Conservation (phyloP, 2,888 invertebrate genomes). For the Eupithecia subumbrata region DNA sequence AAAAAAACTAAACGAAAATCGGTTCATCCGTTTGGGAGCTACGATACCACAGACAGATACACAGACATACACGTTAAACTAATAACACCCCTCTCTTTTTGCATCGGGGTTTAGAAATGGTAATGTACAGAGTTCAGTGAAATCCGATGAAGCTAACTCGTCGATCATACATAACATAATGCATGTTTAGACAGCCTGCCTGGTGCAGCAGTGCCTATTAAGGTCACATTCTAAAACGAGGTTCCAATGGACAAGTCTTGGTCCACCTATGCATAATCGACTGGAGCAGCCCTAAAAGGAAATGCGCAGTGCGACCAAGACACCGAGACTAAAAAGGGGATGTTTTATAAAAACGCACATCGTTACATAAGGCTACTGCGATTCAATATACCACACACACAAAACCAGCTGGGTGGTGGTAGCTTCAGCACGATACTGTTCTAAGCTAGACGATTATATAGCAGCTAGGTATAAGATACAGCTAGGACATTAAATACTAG, state of each 20-base stretch:
- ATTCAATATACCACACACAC: conserved; percentile 1
- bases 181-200: background rate
- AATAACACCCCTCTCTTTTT: no score
- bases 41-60: no score
- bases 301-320: background rate
- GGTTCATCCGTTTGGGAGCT: no score
- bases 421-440: background rate
- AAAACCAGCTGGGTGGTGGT: background rate
- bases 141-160: no score
- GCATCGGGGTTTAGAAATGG: no score
- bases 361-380: background rate
- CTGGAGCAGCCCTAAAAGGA: background rate
- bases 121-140: no score
- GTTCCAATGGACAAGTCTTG: background rate
- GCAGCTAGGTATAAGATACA: no score
- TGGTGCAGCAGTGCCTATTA: background rate
- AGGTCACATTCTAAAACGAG: background rate
- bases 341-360: background rate
- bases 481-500: no score
- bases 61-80: no score
- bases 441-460: background rate
- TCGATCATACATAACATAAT: no score
- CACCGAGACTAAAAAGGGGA: background rate
- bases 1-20: no score
- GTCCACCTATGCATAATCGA: background rate